These are phyloP conservation scores for Pachyseris speciosa DNA, from an alignment of 64 coral and sea anemone species.

Conservation along the genomic window DNA sequence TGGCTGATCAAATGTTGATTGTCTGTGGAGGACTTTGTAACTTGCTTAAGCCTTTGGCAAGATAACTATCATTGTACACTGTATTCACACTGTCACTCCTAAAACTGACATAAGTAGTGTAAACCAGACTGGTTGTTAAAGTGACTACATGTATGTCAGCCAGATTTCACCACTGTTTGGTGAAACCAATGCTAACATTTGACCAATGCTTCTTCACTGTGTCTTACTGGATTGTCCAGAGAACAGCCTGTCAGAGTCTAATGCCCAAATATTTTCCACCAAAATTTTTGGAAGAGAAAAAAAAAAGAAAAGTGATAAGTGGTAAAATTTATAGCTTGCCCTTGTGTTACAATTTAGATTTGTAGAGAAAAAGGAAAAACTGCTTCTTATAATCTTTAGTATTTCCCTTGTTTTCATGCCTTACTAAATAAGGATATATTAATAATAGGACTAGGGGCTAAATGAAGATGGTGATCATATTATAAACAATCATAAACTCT, in stretches of 20 bases:
- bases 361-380: not conserved
- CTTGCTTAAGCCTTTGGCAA: slow-evolving; percentile 42
- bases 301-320: slow-evolving; percentile 2
- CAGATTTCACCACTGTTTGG: slow-evolving; percentile 8
- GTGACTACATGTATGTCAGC: not conserved
- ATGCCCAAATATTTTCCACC: not conserved
- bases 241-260: not conserved
- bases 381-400: not conserved
- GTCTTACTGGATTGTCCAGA: slow-evolving; percentile 8
- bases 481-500: slow-evolving; percentile 1
- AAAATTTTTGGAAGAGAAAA: slow-evolving; percentile 9
- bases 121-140: slow-evolving; percentile 12
- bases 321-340: slow-evolving; percentile 2
- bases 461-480: slow-evolving; percentile 13
- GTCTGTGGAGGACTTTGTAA: slow-evolving; percentile 52
- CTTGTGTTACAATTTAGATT: not conserved
- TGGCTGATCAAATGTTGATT: slow-evolving; percentile 72
- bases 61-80: slow-evolving; percentile 28
- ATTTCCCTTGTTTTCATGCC: not conserved
- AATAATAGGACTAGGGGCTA: not conserved
- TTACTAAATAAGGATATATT: slow-evolving; percentile 11
- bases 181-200: not conserved
- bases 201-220: slow-evolving; percentile 3
- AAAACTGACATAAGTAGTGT: slow-evolving; percentile 8
- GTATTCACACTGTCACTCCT: not conserved